Evolutionary conservation across 2,888 invertebrate genomes (phyloP), one percentile per base, ranked within the genome.

Genomic region (Galerucella calmariensis): DNA sequence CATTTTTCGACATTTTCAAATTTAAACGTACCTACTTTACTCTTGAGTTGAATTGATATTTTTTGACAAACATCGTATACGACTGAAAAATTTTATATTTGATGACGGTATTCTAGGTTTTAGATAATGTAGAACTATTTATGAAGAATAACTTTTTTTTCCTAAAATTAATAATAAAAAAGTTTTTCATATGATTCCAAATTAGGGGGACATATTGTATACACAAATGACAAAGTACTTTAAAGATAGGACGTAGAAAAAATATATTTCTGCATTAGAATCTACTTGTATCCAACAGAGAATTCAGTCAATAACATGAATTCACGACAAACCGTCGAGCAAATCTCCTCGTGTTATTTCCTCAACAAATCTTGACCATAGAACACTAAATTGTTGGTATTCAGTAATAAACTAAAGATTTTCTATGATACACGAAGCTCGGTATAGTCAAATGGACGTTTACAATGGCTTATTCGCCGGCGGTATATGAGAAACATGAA

Each of bases 401-500:
- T 44, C 44, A 24, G 53, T 14, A 35, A 67, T 75, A 72, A 72
- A 75, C 48, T 72, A 61, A 27, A 67, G 69, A 72, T 69, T 72
- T 74, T 66, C 69, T 72, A 16, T 20, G 72, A 65, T 65, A 65
- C 46, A 65, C 46, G 63, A 65, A 46, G 20, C 44, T 44, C 63
- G 56, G 44, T n/a, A 46, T 44, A 63, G 63, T 62, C 35, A 62
- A 62, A 35, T 41, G 35, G 75, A 77, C 75, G 75, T 77, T 73
- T 72, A 77, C 77, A 77, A 77, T 77, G 71, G 56, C 53, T 70
- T 74, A 75, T 74, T 72, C 76, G 71, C 63, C 67, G 75, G 63
- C 74, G 70, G 70, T 73, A 74, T 70, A 73, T 58, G 58, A 69
- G 69, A 51, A 71, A 76, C 78, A 76, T 59, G 73, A 76, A 69